These are phyloP conservation scores for Diaperis boleti DNA, from an alignment of 2,888 invertebrate genomes.

Conservation along the genomic window DNA sequence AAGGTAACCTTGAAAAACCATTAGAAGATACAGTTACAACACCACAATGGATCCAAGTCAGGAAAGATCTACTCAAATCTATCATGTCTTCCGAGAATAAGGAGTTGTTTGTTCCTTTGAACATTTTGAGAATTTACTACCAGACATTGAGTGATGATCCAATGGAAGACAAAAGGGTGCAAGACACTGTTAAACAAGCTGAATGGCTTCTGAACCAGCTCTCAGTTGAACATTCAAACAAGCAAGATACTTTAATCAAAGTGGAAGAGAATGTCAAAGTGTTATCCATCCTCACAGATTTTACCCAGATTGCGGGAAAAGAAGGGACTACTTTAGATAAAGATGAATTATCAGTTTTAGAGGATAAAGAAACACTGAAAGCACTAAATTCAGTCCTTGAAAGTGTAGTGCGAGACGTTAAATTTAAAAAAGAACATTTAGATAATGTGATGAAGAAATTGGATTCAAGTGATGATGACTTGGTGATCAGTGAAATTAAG, in stretches of 20 bases:
- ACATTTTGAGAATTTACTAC: conserved; percentile 63
- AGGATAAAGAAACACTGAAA: conserved; percentile 45
- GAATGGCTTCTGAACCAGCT: conserved; percentile 63
- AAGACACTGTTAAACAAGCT: conserved; percentile 59
- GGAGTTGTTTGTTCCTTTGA: conserved; percentile 61
- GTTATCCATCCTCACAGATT: conserved; percentile 48
- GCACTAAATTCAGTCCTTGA: conserved; percentile 51
- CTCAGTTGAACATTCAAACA: conserved; percentile 57
- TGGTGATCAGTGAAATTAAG: conserved; percentile 46
- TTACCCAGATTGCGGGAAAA: conserved; percentile 44
- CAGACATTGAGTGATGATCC: conserved; percentile 59
- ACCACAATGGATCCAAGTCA: conserved; percentile 62
- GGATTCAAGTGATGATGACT: conserved; percentile 45
- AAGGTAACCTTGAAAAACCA: background rate
- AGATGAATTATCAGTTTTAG: conserved; percentile 33
- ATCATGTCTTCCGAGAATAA: conserved; percentile 60
- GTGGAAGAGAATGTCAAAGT: conserved; percentile 46
- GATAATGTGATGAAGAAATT: conserved; percentile 46
- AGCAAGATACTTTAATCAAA: conserved; percentile 57
- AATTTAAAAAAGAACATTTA: conserved; percentile 42
- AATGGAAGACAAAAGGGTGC: conserved; percentile 53
- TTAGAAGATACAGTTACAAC: conserved; percentile 47
- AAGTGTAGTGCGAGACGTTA: conserved; percentile 46
- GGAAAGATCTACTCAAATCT: conserved; percentile 60
- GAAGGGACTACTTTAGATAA: conserved; percentile 33